Percentiles rank a stretch among this genome's conserved stretches.
Evolutionary conservation across 1,140 invertebrate species (phyloP).

Genomic region (Lycorma delicatula): DNA sequence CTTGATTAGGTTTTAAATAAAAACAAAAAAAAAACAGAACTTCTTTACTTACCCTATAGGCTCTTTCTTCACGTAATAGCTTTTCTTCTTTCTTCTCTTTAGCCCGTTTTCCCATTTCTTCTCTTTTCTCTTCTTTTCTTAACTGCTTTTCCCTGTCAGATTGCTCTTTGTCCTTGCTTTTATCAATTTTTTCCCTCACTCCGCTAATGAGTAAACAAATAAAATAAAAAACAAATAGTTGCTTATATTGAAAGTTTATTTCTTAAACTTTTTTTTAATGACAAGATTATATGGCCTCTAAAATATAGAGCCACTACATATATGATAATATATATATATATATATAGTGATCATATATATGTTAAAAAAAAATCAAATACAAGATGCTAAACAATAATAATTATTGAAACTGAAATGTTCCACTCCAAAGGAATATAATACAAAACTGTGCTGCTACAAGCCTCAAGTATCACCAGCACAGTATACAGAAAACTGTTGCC

Average conservation of each 20-base stretch:
- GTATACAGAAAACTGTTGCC: too few relatives aligned
- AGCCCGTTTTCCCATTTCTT: conserved; percentile 37
- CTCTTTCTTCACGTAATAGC: neutral
- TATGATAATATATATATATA: too few relatives aligned
- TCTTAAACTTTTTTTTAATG: neutral
- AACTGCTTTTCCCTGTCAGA: conserved; percentile 41
- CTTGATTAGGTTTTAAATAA: neutral
- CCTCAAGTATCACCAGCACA: too few relatives aligned
- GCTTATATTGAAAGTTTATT: conserved; percentile 10
- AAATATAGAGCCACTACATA: neutral
- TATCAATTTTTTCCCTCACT: conserved; percentile 38
- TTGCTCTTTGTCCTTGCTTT: conserved; percentile 37
- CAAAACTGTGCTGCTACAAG: too few relatives aligned
- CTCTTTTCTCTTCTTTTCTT: conserved; percentile 44
- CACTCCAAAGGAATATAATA: too few relatives aligned
- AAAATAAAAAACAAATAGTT: conserved; percentile 13
- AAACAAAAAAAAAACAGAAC: conserved; percentile 3
- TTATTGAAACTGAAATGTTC: too few relatives aligned
- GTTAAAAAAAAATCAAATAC: too few relatives aligned
- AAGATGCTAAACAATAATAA: too few relatives aligned
- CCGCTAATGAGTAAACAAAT: conserved; percentile 28
- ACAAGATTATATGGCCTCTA: neutral
- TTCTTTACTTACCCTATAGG: neutral
- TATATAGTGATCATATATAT: too few relatives aligned
- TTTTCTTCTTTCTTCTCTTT: conserved; percentile 14